Evolutionary conservation across 2,888 invertebrate species (phyloP).

Genomic region (Oegoconia quadripuncta): DNA sequence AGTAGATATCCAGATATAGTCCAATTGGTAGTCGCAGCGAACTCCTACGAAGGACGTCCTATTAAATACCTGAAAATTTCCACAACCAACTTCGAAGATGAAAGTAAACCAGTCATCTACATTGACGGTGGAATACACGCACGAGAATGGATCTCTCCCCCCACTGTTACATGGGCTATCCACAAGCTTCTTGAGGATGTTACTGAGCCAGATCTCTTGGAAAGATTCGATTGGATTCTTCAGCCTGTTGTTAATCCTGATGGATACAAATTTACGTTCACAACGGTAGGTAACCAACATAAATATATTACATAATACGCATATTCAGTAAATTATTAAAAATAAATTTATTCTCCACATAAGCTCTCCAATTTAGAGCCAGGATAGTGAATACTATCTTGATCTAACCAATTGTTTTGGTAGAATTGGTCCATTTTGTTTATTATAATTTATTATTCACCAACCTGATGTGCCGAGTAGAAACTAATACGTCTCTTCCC

Average conservation of each 20-base stretch:
- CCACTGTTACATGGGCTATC: slow-evolving; percentile 82
- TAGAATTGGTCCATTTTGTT: too few relatives aligned
- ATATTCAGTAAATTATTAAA: too few relatives aligned
- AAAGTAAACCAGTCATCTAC: slow-evolving; percentile 75
- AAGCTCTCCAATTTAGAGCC: too few relatives aligned
- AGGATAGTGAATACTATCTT: too few relatives aligned
- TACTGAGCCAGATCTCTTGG: slow-evolving; percentile 71
- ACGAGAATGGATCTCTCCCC: slow-evolving; percentile 86
- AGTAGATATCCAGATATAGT: slow-evolving; percentile 62
- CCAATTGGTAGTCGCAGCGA: slow-evolving; percentile 71
- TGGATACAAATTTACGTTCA: slow-evolving; percentile 81
- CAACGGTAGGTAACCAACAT: slow-evolving; percentile 57
- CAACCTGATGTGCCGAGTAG: too few relatives aligned
- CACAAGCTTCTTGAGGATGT: slow-evolving; percentile 81
- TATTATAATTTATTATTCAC: too few relatives aligned
- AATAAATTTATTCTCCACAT: too few relatives aligned
- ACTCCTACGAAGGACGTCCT: slow-evolving; percentile 75
- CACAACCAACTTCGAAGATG: slow-evolving; percentile 44
- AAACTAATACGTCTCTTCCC: too few relatives aligned
- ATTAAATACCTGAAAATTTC: slow-evolving; percentile 81
- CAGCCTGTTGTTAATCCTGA: slow-evolving; percentile 88
- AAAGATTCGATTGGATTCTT: slow-evolving; percentile 82
- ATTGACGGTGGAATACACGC: slow-evolving; percentile 82
- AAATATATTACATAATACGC: too few relatives aligned
- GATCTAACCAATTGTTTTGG: too few relatives aligned